Evolutionary conservation across 2,888 invertebrate species (phyloP).

Genomic region (Blastobasis lacticolella): DNA sequence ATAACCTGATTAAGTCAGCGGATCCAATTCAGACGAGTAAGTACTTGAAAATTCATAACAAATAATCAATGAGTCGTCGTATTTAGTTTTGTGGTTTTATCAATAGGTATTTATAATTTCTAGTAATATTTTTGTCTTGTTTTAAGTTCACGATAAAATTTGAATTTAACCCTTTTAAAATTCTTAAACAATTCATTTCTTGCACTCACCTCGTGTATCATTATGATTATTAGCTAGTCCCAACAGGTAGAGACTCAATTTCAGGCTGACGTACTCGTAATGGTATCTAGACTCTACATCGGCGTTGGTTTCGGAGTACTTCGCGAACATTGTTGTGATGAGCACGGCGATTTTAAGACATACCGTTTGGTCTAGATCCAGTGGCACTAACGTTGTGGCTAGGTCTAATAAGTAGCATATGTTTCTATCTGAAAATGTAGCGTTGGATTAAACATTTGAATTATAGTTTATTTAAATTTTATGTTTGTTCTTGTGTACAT

Average conservation of each 20-base stretch:
- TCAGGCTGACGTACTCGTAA: constrained; percentile 51
- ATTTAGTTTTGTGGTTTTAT: too few species aligned
- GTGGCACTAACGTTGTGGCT: constrained; percentile 37
- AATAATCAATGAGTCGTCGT: too few species aligned
- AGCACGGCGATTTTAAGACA: constrained; percentile 49
- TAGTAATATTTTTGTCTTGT: too few species aligned
- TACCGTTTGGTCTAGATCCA: constrained; percentile 34
- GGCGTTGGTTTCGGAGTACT: constrained; percentile 24
- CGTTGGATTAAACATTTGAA: too few species aligned
- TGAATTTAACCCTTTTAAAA: too few species aligned
- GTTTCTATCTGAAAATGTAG: constrained; percentile 39
- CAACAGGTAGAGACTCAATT: constrained; percentile 45
- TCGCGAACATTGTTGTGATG: constrained; percentile 46
- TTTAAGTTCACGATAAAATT: too few species aligned
- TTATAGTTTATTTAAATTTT: too few species aligned
- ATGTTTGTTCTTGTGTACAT: too few species aligned
- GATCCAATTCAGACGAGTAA: too few species aligned
- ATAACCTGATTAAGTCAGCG: too few species aligned
- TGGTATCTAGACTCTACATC: constrained; percentile 24
- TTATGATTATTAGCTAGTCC: constrained; percentile 40
- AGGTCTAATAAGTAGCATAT: constrained; percentile 51
- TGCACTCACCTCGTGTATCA: constrained; percentile 46
- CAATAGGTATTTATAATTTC: too few species aligned
- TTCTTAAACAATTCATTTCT: background rate
- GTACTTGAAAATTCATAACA: too few species aligned